Evolutionary conservation across 1,140 invertebrate genomes (phyloP), one percentile per base, ranked within the genome.

Genomic region (Diorhabda carinulata): DNA sequence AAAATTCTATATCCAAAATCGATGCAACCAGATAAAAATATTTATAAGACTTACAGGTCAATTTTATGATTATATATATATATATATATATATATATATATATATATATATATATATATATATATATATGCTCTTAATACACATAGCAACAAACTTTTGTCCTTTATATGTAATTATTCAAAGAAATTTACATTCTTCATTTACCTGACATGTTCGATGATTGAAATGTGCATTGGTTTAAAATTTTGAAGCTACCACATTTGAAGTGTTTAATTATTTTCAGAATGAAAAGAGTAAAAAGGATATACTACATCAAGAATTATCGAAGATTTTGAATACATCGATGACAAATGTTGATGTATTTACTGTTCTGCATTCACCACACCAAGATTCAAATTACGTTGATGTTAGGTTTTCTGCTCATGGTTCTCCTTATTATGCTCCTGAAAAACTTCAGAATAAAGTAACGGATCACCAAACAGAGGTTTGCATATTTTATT

Each of bases 361-460:
- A 0, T 96, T 98, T 74, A 97, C 95, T 1, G 92, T 98, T 0
- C 84, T 93, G 3, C 87, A 86, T 72, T 90, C 90, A 4, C 84
- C 86, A 0, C 80, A 64, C n/a, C 59, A 84, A 66, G 87, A 88
- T 60, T 84, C 82, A 40, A 84, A 82, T 4, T 76, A 86, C 0
- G 76, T 94, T 47, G 95, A 98, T 79, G 90, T 97, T 0, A 83
- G 95, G 71, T 98, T 92, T 80, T 92, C 95, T 0, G 95, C 92
- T 0, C 95, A 97, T 79, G 93, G 92, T 0, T 96, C 94, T 0
- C 95, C 95, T 0, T 97, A 96, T 78, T 95, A 95, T 77, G 87
- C 89, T 1, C 83, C 93, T 0, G 93, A 95, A 80, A 93, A 90
- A 79, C 82, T 97, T 2, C 94, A 97, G 73, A 91, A 92, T 2